A percentile compares a stretch with the other conserved stretches of the same genome.
phyloP scores from a whole-genome alignment of 2,888 invertebrate genomes.

The Clitarchus hookeri region DNA sequence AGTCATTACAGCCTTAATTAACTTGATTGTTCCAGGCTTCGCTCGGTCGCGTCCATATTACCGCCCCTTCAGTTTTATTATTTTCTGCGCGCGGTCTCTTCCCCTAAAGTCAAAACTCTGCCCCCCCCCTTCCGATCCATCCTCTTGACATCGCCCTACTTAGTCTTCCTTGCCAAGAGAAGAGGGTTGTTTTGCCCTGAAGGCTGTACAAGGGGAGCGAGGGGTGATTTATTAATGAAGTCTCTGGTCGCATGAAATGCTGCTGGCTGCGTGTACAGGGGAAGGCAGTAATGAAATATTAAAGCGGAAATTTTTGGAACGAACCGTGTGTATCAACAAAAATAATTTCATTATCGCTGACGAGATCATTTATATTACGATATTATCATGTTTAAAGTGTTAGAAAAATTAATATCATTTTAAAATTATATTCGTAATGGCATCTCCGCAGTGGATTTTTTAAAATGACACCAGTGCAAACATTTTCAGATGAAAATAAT shows the following conservation, averaged over 20 bases:
- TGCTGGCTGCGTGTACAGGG: background rate
- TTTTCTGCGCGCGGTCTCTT: background rate
- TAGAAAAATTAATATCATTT: no score
- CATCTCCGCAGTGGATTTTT: no score
- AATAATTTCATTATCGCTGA: background rate
- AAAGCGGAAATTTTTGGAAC: background rate
- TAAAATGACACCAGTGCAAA: no score
- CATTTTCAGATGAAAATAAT: no score
- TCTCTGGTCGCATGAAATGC: background rate
- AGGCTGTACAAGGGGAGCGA: background rate
- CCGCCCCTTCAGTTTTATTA: conserved; percentile 6
- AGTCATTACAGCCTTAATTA: conserved; percentile 8
- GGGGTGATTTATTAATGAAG: conserved; percentile 9
- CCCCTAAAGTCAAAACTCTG: background rate
- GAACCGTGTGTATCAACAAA: background rate
- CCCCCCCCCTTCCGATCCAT: background rate
- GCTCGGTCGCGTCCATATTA: conserved; percentile 14
- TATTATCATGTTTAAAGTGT: no score
- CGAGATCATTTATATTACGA: no score
- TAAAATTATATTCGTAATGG: no score
- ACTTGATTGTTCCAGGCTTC: conserved; percentile 10
- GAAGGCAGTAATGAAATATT: background rate
- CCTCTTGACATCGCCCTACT: background rate
- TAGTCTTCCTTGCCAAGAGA: background rate
- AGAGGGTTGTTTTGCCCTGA: background rate